Base-by-base conservation (phyloP, 2,113 vertebrate genomes). In the Sorex fumeus region DNA sequence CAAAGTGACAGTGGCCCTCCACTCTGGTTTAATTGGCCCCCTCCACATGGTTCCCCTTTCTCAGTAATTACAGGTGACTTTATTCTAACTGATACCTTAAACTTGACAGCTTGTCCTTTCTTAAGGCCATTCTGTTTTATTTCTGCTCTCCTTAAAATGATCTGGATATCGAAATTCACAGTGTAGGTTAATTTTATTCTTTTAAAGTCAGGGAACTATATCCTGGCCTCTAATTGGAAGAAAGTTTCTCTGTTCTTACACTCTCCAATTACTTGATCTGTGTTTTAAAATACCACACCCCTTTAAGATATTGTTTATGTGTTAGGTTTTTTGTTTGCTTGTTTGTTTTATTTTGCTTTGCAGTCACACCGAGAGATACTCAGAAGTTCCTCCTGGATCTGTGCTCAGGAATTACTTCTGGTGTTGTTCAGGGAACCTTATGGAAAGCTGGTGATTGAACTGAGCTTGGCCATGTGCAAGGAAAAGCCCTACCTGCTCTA, bases 41-140 rank as follows among this genome's bases (percentile, higher is more conserved):
- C 0, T 8, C 25, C 3, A 23, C 1, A 27, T 6, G 3, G 8
- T 16, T 8, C 3, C 0, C n/a, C 21, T 67, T 67, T n/a, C 30
- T 69, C 30, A n/a, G 10, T 36, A 19, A 23, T 6, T 8, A 40
- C 2, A 19, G 12, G 7, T 8, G 7, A 34, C 0, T 28, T 0
- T 12, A 2, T 5, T 21, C 76, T 1, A 40, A 4, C 1, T 36
- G 50, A 53, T 47, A 21, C 23, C 13, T 66, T 60, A 6, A 30
- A 10, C 13, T 28, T 47, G 21, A 47, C 3, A 69, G 28, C 16
- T 69, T 21, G 0, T 28, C 10, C 4, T 71, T 23, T 27, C 30
- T 81, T 64, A 9, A 71, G 15, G 10, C 0, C n/a, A n/a, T 28
- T 57, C 64, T 25, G 12, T 34, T 21, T 80, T 34, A 50, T 36